These are phyloP conservation scores for Ypsolopha sequella DNA, from an alignment of 2,888 invertebrate species.

Conservation along the genomic window DNA sequence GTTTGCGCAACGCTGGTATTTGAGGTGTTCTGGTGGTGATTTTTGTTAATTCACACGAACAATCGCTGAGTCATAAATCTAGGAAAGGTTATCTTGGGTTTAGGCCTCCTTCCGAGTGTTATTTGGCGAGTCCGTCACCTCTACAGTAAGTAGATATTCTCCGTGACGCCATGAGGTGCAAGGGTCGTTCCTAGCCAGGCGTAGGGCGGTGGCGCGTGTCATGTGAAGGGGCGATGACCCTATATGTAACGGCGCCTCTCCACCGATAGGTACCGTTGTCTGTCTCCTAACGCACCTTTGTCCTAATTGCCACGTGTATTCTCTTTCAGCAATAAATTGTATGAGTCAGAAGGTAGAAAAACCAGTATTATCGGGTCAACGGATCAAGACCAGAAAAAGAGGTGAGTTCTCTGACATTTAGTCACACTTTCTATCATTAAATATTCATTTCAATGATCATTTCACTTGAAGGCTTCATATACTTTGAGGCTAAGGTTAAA, in stretches of 20 bases:
- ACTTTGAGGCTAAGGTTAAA: too few species aligned
- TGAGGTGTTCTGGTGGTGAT: slow-evolving; percentile 15
- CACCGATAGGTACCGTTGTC: slow-evolving; percentile 16
- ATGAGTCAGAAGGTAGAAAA: slow-evolving; percentile 99
- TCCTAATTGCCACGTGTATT: slow-evolving; percentile 65
- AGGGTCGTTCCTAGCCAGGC: slow-evolving; percentile 2
- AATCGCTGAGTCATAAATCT: slow-evolving; percentile 24
- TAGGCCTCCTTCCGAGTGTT: neutral
- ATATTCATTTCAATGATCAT: too few species aligned
- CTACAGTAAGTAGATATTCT: slow-evolving; percentile 30
- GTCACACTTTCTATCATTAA: neutral
- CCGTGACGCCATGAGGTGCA: slow-evolving; percentile 29
- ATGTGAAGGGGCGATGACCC: slow-evolving; percentile 49
- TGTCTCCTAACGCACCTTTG: slow-evolving; percentile 18
- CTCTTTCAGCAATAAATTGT: slow-evolving; percentile 88
- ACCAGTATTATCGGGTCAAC: slow-evolving; percentile 99
- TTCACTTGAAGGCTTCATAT: too few species aligned
- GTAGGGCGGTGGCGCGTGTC: slow-evolving; percentile 10
- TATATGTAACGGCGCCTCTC: slow-evolving; percentile 24
- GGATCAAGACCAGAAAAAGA: slow-evolving; percentile 99
- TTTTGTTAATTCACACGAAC: slow-evolving; percentile 12
- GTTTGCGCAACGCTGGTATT: slow-evolving; percentile 23
- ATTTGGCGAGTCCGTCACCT: slow-evolving; percentile 25
- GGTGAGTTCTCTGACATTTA: slow-evolving; percentile 70
- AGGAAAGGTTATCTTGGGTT: slow-evolving; percentile 7